These are phyloP conservation scores for Trichogramma dendrolimi DNA, from an alignment of 2,888 invertebrate species.

Conservation along the genomic window DNA sequence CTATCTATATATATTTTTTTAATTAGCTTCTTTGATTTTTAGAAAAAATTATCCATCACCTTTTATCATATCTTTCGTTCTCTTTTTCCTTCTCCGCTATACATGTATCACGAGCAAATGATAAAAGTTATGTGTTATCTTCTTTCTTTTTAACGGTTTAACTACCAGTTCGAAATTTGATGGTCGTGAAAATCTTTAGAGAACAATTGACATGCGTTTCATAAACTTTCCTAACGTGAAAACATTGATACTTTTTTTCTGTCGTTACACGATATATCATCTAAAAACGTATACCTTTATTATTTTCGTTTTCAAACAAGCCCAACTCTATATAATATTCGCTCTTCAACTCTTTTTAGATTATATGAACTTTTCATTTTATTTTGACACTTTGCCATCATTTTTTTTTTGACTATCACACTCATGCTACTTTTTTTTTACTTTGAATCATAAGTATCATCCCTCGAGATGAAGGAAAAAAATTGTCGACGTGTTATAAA, in stretches of 20 bases:
- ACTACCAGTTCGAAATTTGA: not conserved
- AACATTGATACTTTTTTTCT: slow-evolving; percentile 18
- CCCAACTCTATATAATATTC: no score
- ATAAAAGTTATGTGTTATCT: slow-evolving; percentile 22
- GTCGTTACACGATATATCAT: slow-evolving; percentile 13
- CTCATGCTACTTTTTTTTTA: no score
- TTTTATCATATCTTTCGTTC: slow-evolving; percentile 2
- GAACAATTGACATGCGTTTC: slow-evolving; percentile 50
- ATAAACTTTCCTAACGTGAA: slow-evolving; percentile 45
- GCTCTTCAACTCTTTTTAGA: no score
- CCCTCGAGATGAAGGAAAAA: no score
- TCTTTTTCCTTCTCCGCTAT: slow-evolving; percentile 1
- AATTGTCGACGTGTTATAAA: no score
- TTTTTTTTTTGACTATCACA: no score
- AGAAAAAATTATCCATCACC: slow-evolving; percentile 4
- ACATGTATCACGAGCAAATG: slow-evolving; percentile 7
- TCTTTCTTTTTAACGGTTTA: slow-evolving; percentile 1
- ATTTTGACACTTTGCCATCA: no score
- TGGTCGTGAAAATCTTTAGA: not conserved
- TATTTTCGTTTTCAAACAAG: no score
- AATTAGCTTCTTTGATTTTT: slow-evolving; percentile 8
- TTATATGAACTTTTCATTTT: no score
- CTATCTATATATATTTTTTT: slow-evolving; percentile 18
- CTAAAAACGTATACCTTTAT: slow-evolving; percentile 13
- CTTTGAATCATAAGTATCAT: no score